Conservation (phyloP, 2,797 vertebrate species). For the Onychomys arenicola region DNA sequence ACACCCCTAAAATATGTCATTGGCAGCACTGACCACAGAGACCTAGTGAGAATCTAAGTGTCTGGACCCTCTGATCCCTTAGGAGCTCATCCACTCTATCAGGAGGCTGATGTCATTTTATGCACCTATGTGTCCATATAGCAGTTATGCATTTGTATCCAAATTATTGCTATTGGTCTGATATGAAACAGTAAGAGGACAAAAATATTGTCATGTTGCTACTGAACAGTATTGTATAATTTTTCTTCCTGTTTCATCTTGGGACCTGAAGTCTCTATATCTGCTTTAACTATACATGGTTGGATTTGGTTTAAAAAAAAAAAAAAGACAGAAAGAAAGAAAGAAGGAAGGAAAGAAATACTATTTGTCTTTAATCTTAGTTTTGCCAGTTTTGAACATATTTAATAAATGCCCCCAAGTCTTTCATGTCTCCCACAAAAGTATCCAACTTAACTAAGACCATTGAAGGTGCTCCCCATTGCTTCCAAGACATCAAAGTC, state of each 20-base stretch:
- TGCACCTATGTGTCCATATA: neutral
- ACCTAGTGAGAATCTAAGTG: neutral
- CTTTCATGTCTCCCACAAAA: neutral
- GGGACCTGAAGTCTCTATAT: neutral
- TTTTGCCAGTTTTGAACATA: conserved; percentile 10
- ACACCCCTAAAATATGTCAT: neutral
- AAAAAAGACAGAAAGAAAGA: fast-evolving
- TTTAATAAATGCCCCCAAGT: neutral
- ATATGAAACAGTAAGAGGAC: neutral
- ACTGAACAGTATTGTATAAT: neutral
- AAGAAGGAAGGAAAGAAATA: neutral
- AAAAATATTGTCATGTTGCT: neutral
- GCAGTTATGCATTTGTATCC: neutral
- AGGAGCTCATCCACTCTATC: neutral
- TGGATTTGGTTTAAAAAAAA: neutral
- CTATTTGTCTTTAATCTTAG: neutral
- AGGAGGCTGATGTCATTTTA: neutral
- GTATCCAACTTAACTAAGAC: neutral
- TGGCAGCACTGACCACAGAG: neutral
- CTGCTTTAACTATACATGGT: neutral
- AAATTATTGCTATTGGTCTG: neutral
- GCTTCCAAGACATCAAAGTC: neutral
- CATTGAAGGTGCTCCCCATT: neutral
- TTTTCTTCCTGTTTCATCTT: neutral
- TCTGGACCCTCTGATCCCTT: neutral